A percentile compares a stretch with the other conserved stretches of the same genome.
phyloP scores from a whole-genome alignment of 2,113 vertebrate genomes.

The Pheucticus melanocephalus region DNA sequence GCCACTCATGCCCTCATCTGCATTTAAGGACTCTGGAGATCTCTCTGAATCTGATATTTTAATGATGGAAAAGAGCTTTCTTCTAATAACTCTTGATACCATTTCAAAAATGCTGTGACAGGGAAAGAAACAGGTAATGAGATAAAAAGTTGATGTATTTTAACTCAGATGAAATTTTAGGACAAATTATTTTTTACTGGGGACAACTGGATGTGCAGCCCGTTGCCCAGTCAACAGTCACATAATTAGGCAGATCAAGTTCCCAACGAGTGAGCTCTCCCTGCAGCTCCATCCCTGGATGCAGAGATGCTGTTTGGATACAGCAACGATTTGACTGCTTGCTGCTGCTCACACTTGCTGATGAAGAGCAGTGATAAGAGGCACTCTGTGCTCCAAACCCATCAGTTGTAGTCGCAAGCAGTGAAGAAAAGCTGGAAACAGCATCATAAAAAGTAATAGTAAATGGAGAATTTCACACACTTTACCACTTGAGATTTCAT shows the following conservation, averaged over 20 bases:
- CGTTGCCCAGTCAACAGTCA: not conserved
- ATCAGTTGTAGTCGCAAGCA: not conserved
- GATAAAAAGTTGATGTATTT: not conserved
- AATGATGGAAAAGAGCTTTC: not conserved
- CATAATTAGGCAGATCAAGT: not conserved
- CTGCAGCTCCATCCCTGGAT: not conserved
- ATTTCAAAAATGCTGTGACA: not conserved
- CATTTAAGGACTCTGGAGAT: not conserved
- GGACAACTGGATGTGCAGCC: not conserved
- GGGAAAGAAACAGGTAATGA: not conserved
- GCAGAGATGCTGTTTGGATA: not conserved
- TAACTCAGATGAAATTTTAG: constrained; percentile 10
- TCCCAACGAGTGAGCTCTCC: not conserved
- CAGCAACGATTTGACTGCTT: not conserved
- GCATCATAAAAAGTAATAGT: not conserved
- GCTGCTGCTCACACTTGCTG: not conserved
- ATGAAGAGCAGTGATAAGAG: not conserved
- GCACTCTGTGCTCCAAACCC: not conserved
- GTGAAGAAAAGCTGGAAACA: constrained; percentile 7
- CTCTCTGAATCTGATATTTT: not conserved
- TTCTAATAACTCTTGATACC: not conserved
- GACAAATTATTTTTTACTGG: not conserved
- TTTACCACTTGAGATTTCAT: constrained; percentile 8
- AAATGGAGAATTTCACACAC: constrained; percentile 12
- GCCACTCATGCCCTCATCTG: not conserved